Conservation (phyloP, 2,888 invertebrate species). For the Phyto melanocephala region DNA sequence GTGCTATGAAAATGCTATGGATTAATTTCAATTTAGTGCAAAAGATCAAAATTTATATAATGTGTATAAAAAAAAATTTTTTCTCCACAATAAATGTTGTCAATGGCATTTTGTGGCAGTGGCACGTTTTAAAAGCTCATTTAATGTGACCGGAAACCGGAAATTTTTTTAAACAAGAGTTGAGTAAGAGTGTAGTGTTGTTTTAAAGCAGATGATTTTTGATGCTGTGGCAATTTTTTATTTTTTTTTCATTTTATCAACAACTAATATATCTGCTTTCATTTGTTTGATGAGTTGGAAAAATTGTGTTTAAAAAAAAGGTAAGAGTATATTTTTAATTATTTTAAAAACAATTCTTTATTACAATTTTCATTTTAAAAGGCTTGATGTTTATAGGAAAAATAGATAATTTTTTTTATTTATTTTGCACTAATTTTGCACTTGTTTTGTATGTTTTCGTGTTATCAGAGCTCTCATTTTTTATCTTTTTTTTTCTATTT, state of each 20-base stretch:
- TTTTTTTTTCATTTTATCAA: neutral
- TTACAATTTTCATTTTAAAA: no score
- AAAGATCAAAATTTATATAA: no score
- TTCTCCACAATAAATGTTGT: conserved; percentile 22
- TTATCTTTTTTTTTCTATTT: no score
- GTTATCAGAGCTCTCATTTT: no score
- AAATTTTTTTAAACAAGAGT: conserved; percentile 37
- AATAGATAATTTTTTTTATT: neutral
- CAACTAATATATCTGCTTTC: neutral
- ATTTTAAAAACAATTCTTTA: no score
- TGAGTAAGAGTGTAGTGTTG: neutral
- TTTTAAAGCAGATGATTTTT: neutral
- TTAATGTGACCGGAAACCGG: conserved; percentile 57
- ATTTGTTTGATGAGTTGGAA: neutral
- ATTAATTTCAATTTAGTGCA: neutral
- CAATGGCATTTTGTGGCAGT: conserved; percentile 8
- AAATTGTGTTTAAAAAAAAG: neutral
- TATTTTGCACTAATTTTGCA: conserved; percentile 1
- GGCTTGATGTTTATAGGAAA: neutral
- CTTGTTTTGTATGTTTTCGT: neutral
- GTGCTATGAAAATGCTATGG: neutral
- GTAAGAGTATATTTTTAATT: neutral
- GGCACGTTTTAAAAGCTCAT: conserved; percentile 11
- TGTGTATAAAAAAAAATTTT: neutral
- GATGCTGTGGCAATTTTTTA: conserved; percentile 18